Percentiles rank a stretch among this genome's conserved stretches.
phyloP scores from a whole-genome alignment of 2,113 vertebrate species.

The Silurus asotus region DNA sequence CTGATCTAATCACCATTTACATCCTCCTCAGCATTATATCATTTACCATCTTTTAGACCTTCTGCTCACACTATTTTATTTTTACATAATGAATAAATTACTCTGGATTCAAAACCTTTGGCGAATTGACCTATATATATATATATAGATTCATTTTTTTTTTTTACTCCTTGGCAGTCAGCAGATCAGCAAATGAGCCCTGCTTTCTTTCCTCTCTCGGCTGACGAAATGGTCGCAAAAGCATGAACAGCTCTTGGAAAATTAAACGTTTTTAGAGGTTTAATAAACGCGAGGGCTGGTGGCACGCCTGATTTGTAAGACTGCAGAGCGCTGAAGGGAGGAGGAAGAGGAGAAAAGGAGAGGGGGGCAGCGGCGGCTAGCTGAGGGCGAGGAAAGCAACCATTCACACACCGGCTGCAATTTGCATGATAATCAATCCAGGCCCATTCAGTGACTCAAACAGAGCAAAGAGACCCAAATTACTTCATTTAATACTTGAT shows the following conservation, averaged over 20 bases:
- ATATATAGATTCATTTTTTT: constrained; percentile 15
- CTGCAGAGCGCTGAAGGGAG: constrained; percentile 14
- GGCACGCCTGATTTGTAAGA: constrained; percentile 43
- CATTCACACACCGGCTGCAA: constrained; percentile 62
- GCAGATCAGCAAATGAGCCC: constrained; percentile 22
- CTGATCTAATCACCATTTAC: background rate
- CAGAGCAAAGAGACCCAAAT: constrained; percentile 62
- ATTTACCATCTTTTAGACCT: background rate
- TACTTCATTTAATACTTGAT: constrained; percentile 71
- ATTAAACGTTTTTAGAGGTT: constrained; percentile 31
- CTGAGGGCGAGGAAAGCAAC: constrained; percentile 60
- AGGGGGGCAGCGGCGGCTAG: background rate
- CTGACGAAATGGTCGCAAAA: constrained; percentile 18
- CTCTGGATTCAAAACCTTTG: background rate
- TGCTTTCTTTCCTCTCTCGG: background rate
- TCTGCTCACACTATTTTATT: background rate
- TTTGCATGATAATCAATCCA: constrained; percentile 66
- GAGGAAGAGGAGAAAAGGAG: background rate
- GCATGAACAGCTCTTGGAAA: constrained; percentile 17
- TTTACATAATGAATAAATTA: background rate
- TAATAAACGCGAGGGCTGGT: constrained; percentile 35
- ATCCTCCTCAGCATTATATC: background rate
- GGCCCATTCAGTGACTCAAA: constrained; percentile 67
- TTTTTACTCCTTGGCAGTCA: constrained; percentile 13
- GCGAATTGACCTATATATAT: background rate